Evolutionary conservation across 1,140 invertebrate genomes (phyloP).

Genomic region (Theocolax elegans): DNA sequence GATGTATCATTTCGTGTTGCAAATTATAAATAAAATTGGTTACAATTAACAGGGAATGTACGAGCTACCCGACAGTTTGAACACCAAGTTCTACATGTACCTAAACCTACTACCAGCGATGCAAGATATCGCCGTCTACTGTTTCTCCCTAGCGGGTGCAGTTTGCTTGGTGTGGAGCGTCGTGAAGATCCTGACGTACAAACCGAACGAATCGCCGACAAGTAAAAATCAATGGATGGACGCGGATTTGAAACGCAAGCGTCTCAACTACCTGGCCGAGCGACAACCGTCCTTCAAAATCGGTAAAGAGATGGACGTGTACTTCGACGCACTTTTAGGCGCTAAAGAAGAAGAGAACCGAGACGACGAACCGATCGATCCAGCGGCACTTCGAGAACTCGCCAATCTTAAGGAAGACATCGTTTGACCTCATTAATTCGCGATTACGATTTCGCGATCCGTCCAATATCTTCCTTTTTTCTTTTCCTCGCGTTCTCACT

Average conservation of each 20-base stretch:
- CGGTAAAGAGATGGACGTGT: constrained; percentile 61
- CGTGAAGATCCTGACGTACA: constrained; percentile 59
- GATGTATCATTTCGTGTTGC: too few relatives aligned
- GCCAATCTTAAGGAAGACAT: constrained; percentile 54
- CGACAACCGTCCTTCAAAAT: constrained; percentile 47
- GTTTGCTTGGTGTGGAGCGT: constrained; percentile 67
- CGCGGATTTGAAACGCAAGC: constrained; percentile 52
- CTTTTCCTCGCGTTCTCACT: too few relatives aligned
- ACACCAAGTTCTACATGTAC: constrained; percentile 77
- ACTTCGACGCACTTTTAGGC: constrained; percentile 60
- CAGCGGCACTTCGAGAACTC: constrained; percentile 45
- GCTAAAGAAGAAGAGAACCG: constrained; percentile 33
- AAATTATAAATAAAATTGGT: not conserved
- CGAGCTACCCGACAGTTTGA: constrained; percentile 71
- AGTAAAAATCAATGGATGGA: constrained; percentile 52
- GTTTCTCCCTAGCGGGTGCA: constrained; percentile 69
- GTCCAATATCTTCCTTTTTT: too few relatives aligned
- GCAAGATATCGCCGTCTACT: constrained; percentile 71
- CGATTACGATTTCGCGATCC: too few relatives aligned
- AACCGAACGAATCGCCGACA: constrained; percentile 45
- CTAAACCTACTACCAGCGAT: constrained; percentile 75
- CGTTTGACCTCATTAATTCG: too few relatives aligned
- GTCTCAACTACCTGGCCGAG: constrained; percentile 55
- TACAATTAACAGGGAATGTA: constrained; percentile 73
- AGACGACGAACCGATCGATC: constrained; percentile 34